These are phyloP conservation scores for Protobothrops mucrosquamatus DNA, from an alignment of 2,113 vertebrate species.

Conservation along the genomic window DNA sequence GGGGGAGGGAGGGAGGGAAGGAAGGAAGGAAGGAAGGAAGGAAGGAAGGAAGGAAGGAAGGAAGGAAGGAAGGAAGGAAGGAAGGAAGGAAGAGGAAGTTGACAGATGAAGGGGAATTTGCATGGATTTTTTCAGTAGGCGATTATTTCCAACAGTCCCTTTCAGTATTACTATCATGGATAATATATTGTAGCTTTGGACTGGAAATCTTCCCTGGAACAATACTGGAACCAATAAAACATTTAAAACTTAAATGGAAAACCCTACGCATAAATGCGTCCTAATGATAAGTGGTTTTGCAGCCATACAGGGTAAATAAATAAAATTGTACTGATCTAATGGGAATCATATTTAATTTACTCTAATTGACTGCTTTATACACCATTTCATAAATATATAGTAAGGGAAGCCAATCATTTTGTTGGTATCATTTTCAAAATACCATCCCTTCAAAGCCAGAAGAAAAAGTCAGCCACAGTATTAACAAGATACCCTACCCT, in stretches of 20 bases:
- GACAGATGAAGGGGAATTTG: conserved; percentile 44
- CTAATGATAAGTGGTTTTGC: conserved; percentile 63
- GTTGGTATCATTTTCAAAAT: conserved; percentile 16
- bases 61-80: background rate
- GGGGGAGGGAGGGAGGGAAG: background rate
- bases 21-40: background rate
- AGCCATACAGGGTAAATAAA: conserved; percentile 66
- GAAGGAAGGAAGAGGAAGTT: no score
- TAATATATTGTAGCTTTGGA: conserved; percentile 57
- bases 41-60: background rate
- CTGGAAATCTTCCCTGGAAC: conserved; percentile 65
- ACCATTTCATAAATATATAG: conserved; percentile 52
- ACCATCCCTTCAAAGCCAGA: background rate
- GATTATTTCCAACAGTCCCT: conserved; percentile 60
- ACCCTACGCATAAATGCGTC: conserved; percentile 64
- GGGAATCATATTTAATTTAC: conserved; percentile 67
- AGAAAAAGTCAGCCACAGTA: background rate
- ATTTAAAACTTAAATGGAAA: conserved; percentile 67
- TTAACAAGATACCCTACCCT: conserved; percentile 10
- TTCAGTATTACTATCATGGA: conserved; percentile 51
- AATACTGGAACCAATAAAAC: conserved; percentile 64
- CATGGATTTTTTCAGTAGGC: conserved; percentile 53
- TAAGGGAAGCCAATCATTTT: conserved; percentile 40
- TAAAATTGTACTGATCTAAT: conserved; percentile 70
- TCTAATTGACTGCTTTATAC: conserved; percentile 53